phyloP scores from a whole-genome alignment of 2,888 invertebrate genomes.

The Cantharis nigra region DNA sequence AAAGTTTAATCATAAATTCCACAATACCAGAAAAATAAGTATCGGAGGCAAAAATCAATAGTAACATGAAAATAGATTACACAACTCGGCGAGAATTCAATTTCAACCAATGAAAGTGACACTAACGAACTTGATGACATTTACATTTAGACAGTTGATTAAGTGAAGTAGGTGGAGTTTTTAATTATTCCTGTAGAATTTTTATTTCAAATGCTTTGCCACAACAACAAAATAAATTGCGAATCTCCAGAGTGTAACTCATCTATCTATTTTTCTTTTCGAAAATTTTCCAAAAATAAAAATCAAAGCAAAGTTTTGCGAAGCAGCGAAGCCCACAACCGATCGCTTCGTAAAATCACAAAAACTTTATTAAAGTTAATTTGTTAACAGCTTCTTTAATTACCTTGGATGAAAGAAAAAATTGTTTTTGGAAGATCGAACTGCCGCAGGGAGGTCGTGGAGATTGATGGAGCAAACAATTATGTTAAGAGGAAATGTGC shows the following conservation, averaged over 20 bases:
- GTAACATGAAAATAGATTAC: not conserved
- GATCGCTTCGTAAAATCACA: not conserved
- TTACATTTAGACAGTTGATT: not conserved
- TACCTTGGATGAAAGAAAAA: not conserved
- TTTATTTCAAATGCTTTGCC: not conserved
- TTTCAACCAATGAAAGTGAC: not conserved
- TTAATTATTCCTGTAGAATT: not conserved
- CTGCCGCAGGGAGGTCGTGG: not conserved
- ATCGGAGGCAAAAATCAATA: not conserved
- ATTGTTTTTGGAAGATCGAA: not conserved
- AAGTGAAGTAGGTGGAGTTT: not conserved
- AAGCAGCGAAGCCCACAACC: not conserved
- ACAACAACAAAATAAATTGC: not conserved
- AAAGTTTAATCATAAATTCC: not conserved
- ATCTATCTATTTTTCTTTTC: not conserved
- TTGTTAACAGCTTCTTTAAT: not conserved
- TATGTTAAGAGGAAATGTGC: not conserved
- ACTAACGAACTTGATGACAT: not conserved
- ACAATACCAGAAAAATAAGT: not conserved
- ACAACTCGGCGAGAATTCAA: not conserved
- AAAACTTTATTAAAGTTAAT: not conserved
- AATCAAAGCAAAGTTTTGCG: too few species aligned
- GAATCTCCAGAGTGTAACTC: not conserved
- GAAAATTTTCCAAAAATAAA: not conserved
- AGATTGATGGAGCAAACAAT: not conserved